A percentile compares a stretch with the other conserved stretches of the same genome.
phyloP scores from a whole-genome alignment of 2,113 vertebrate species.

The Semnornis frantzii region DNA sequence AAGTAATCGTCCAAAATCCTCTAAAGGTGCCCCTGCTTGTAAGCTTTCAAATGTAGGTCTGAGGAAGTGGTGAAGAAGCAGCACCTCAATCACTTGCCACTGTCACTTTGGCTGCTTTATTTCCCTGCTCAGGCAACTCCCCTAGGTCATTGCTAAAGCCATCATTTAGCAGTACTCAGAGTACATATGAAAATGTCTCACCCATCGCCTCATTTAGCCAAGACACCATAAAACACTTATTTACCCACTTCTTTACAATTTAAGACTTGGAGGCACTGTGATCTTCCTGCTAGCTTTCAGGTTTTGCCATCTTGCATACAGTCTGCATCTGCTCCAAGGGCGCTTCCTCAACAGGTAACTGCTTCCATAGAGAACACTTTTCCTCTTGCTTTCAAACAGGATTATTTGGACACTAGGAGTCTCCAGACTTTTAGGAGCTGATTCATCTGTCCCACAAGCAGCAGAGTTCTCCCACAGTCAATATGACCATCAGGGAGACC shows the following conservation, averaged over 20 bases:
- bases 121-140: not conserved
- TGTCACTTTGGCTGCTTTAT: fast-evolving
- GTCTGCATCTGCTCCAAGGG: not conserved
- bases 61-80: not conserved
- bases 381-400: not conserved
- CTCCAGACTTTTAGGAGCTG: not conserved
- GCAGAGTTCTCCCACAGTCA: not conserved
- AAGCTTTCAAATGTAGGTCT: not conserved
- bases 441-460: not conserved
- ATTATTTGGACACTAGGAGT: not conserved
- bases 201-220: not conserved
- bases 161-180: not conserved
- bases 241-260: not conserved
- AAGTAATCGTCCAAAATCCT: not conserved
- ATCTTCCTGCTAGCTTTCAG: not conserved
- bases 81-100: not conserved
- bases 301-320: not conserved
- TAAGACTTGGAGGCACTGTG: not conserved
- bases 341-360: not conserved
- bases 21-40: not conserved
- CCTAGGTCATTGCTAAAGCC: fast-evolving
- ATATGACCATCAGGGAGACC: not conserved
- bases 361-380: not conserved
- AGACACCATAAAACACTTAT: not conserved
- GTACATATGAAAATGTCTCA: fast-evolving